phyloP scores from a whole-genome alignment of 2,888 invertebrate species.

The Cephus spinipes region DNA sequence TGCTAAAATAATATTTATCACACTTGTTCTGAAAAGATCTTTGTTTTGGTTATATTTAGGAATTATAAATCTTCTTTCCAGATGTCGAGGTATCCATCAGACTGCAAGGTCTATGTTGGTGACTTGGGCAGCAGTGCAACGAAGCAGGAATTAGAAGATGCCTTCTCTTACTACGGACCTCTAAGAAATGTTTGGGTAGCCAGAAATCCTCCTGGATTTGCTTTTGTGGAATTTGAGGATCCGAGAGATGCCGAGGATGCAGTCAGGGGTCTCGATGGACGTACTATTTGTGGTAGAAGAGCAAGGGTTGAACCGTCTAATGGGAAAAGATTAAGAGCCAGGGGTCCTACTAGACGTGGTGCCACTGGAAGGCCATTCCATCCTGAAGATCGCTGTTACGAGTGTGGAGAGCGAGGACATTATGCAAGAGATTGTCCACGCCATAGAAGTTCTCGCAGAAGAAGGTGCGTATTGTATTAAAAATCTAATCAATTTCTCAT shows the following conservation, averaged over 20 bases:
- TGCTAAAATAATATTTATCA: not conserved
- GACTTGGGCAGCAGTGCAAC: constrained; percentile 92
- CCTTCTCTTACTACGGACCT: constrained; percentile 92
- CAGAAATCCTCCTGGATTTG: constrained; percentile 94
- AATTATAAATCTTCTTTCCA: constrained; percentile 26
- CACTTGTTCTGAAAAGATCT: not conserved
- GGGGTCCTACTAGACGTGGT: constrained; percentile 70
- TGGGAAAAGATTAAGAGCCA: constrained; percentile 76
- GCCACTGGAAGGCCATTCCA: constrained; percentile 79
- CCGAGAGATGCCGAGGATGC: constrained; percentile 93
- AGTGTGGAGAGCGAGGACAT: constrained; percentile 94
- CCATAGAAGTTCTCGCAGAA: constrained; percentile 70
- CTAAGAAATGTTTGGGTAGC: constrained; percentile 98
- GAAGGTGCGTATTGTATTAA: constrained; percentile 46
- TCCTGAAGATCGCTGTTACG: constrained; percentile 93
- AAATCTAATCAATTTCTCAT: constrained; percentile 18
- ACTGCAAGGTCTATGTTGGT: constrained; percentile 96
- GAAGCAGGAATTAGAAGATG: constrained; percentile 93
- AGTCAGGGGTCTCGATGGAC: constrained; percentile 80
- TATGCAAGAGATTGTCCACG: constrained; percentile 91
- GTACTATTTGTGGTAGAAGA: constrained; percentile 88
- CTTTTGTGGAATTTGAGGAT: constrained; percentile 95
- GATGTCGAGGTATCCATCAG: constrained; percentile 84
- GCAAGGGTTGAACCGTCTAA: constrained; percentile 94
- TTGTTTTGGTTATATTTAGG: not conserved